phyloP scores from a whole-genome alignment of 92 coral and sea anemone species.

The Pocillopora meandrina region DNA sequence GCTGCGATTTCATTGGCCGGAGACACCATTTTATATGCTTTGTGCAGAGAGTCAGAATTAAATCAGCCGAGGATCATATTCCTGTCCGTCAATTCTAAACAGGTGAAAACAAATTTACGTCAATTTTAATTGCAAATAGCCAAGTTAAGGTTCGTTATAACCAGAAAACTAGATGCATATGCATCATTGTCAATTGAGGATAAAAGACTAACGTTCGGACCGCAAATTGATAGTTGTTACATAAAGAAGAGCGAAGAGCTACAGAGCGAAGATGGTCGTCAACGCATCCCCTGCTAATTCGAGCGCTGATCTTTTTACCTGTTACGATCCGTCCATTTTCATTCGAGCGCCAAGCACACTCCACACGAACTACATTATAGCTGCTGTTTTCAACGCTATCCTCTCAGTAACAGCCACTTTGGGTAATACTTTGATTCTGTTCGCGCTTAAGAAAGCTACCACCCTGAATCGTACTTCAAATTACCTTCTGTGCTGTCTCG shows the following conservation, averaged over 20 bases:
- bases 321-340: slow-evolving; percentile 31
- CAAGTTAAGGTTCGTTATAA: not conserved
- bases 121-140: not conserved
- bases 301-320: not conserved
- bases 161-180: not conserved
- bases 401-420: slow-evolving; percentile 18
- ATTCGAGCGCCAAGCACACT: slow-evolving; percentile 5
- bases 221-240: not conserved
- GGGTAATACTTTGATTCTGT: slow-evolving; percentile 21
- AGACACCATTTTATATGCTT: too few relatives aligned
- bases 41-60: too few relatives aligned
- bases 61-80: too few relatives aligned
- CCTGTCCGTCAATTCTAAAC: too few relatives aligned
- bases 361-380: slow-evolving; percentile 17
- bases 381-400: not conserved
- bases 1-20: too few relatives aligned
- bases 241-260: too few relatives aligned
- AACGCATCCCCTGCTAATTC: not conserved
- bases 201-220: not conserved
- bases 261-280: not conserved
- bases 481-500: slow-evolving; percentile 11
- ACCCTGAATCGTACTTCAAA: slow-evolving; percentile 8
- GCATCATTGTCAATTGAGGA: not conserved
- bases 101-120: too few relatives aligned
- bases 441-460: not conserved